phyloP scores from a whole-genome alignment of 2,797 vertebrate species.

The Tarsius wallacei region DNA sequence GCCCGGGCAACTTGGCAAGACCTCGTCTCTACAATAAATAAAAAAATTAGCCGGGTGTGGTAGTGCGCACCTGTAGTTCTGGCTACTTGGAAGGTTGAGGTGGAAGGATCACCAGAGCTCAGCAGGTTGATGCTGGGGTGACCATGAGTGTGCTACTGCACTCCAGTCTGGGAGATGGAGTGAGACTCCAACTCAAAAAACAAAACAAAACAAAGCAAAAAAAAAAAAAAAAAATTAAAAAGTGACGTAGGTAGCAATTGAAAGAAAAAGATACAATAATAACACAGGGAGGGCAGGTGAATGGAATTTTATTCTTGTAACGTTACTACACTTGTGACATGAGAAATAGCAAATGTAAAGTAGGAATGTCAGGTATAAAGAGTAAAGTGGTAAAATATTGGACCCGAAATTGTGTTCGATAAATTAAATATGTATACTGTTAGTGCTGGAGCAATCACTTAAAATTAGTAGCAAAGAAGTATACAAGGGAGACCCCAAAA shows the following conservation, averaged over 20 bases:
- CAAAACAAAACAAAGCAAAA: too few species aligned
- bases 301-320: background rate
- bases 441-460: background rate
- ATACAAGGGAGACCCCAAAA: too few species aligned
- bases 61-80: too few species aligned
- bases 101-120: too few species aligned
- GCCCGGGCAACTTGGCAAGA: too few species aligned
- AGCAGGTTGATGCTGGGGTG: too few species aligned
- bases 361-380: background rate
- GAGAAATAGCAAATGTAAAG: background rate
- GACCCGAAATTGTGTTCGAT: background rate
- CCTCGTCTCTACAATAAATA: too few species aligned
- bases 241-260: background rate
- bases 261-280: background rate
- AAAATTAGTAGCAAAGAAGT: slow-evolving; percentile 2
- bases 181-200: too few species aligned
- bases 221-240: background rate
- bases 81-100: too few species aligned
- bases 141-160: too few species aligned
- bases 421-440: background rate
- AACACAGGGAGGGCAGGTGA: background rate
- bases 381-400: background rate
- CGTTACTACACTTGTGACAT: background rate
- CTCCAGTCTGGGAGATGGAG: too few species aligned
- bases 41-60: too few species aligned